A percentile compares a stretch with the other conserved stretches of the same genome.
These are phyloP conservation scores for Poicephalus gulielmi DNA, from an alignment of 2,113 vertebrate genomes.

Conservation along the genomic window DNA sequence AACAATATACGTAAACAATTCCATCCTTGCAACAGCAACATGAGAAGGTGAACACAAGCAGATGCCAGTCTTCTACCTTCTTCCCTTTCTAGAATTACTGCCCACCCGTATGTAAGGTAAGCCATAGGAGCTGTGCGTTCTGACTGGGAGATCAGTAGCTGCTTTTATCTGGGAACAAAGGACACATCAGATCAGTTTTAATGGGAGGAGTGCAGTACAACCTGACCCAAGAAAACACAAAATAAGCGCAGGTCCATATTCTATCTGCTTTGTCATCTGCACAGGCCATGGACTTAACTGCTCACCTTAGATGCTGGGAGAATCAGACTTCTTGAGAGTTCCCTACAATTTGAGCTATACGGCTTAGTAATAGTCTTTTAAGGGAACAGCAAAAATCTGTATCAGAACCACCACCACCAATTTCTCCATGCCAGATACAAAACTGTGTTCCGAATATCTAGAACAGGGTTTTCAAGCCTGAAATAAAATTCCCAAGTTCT, in stretches of 20 bases:
- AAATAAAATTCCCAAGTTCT: not conserved
- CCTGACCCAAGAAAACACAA: not conserved
- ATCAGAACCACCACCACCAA: not conserved
- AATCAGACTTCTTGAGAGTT: not conserved
- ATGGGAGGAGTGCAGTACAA: not conserved
- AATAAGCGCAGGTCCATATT: not conserved
- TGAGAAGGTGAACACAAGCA: not conserved
- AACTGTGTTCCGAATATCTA: not conserved
- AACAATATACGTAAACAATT: not conserved
- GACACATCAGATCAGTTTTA: not conserved
- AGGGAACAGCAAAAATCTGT: not conserved
- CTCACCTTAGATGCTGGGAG: not conserved
- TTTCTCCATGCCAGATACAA: not conserved
- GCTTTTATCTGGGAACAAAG: conserved; percentile 6
- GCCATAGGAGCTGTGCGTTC: not conserved
- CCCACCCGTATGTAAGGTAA: not conserved
- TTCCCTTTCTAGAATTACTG: not conserved
- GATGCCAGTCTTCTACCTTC: not conserved
- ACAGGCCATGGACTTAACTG: not conserved
- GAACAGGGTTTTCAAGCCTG: not conserved
- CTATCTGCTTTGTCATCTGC: not conserved
- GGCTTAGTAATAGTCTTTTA: not conserved
- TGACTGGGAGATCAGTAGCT: not conserved
- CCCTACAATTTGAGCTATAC: not conserved
- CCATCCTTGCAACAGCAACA: not conserved